Base-by-base conservation (phyloP, 2,888 invertebrate genomes). In the Acleris sparsana region DNA sequence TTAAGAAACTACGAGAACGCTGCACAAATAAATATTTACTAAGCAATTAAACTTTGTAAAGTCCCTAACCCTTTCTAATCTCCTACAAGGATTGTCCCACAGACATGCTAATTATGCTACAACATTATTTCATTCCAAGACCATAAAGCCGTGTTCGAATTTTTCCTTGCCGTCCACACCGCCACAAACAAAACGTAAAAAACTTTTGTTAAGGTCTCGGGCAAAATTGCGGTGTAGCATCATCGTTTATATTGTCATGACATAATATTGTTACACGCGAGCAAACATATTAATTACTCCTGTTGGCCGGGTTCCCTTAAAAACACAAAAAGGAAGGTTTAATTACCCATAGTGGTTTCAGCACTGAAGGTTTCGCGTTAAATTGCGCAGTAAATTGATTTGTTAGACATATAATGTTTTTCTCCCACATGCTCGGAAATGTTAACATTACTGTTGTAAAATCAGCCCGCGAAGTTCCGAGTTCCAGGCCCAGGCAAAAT, bases 181-280 rank as follows among this genome's bases (percentile, higher is more conserved):
- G 53, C 39, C 17, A 48, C 33, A 46, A 53, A 43, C 22, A 39
- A 0, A 39, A 39, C 13, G 13, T 39, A 3, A 61, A 25, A 60
- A 61, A 33, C 53, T 39, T 5, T 44, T 49, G 53, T 59, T 44
- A n/a, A 20, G 48, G 57, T 25, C 46, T 25, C 18, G 53, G 53
- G 56, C 46, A 55, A 58, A 68, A 62, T 61, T 63, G 67, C 58
- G 63, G 61, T 49, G 65, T 62, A 62, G 63, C 60, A 53, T 53
- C 63, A 63, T 69, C 59, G 64, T 69, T 69, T 69, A 67, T 69
- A 59, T 55, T 69, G 69, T 58, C 64, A 56, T 46, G 56, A 68
- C 51, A 67, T 69, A 69, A 68, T 68, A 68, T 68, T 68, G 63
- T 68, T 61, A 55, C 56, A 43, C 48, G 53, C 55, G n/a, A 53